These are phyloP conservation scores for Drosophila simulans DNA, from an alignment of 1,140 invertebrate genomes.

Conservation along the genomic window DNA sequence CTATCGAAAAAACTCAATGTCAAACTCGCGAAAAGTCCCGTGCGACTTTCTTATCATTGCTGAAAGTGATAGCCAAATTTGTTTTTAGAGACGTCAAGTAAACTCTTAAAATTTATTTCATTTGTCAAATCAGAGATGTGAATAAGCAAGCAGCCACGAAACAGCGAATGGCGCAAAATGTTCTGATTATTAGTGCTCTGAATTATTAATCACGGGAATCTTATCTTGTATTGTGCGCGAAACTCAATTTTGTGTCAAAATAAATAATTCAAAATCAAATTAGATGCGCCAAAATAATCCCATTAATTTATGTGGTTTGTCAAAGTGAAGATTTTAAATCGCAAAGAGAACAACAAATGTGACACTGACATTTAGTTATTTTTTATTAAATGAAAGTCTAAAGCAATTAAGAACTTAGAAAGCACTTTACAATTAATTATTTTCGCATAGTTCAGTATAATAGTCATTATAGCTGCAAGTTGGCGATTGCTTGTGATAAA, in stretches of 20 bases:
- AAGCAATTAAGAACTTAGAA: not conserved
- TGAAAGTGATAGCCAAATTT: conserved; percentile 8
- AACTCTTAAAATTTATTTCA: conserved; percentile 20
- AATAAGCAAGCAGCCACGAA: not conserved
- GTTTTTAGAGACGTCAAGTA: conserved; percentile 2
- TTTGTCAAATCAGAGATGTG: conserved; percentile 20
- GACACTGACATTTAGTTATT: not conserved
- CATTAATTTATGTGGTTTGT: conserved; percentile 2
- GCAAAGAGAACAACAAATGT: conserved; percentile 9
- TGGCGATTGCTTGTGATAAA: no score
- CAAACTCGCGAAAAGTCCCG: not conserved
- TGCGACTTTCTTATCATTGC: not conserved
- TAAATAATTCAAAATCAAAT: conserved; percentile 36
- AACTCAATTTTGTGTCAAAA: conserved; percentile 18
- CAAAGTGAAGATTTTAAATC: conserved; percentile 21
- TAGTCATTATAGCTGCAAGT: no score
- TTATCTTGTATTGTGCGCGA: conserved; percentile 6
- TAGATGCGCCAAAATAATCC: conserved; percentile 8
- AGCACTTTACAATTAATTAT: no score
- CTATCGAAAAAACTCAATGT: not conserved
- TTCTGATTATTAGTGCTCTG: not conserved
- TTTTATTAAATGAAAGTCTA: not conserved
- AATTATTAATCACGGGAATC: not conserved
- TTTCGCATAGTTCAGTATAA: no score
- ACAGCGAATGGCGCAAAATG: conserved; percentile 7